phyloP scores from a whole-genome alignment of 2,888 invertebrate genomes.

The Tachystola acroxantha region DNA sequence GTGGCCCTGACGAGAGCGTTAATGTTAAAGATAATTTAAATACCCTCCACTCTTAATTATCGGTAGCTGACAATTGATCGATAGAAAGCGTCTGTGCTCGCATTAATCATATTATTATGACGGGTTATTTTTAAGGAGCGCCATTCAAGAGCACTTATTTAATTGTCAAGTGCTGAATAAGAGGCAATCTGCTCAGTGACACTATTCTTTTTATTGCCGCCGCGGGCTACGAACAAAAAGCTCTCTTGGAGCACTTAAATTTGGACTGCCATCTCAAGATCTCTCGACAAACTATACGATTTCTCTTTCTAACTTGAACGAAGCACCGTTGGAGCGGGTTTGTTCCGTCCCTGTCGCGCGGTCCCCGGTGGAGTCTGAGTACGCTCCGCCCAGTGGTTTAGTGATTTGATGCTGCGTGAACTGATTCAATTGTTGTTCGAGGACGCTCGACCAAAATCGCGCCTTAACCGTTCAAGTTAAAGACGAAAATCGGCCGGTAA shows the following conservation, averaged over 20 bases:
- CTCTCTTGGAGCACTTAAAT: conserved; percentile 64
- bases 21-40: conserved; percentile 36
- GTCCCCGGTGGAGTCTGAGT: conserved; percentile 71
- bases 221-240: conserved; percentile 68
- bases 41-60: conserved; percentile 59
- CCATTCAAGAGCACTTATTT: conserved; percentile 69
- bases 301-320: conserved; percentile 52
- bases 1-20: background rate
- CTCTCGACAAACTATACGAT: conserved; percentile 46
- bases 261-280: conserved; percentile 61
- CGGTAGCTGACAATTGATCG: conserved; percentile 69
- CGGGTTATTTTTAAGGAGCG: conserved; percentile 55
- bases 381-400: conserved; percentile 78
- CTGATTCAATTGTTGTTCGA: conserved; percentile 75
- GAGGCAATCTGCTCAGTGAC: conserved; percentile 74
- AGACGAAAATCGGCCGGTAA: conserved; percentile 73
- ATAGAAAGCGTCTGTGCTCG: conserved; percentile 55
- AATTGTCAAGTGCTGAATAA: conserved; percentile 74
- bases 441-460: conserved; percentile 55
- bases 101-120: conserved; percentile 71
- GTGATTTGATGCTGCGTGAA: conserved; percentile 79
- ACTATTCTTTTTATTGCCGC: conserved; percentile 70
- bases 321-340: conserved; percentile 30
- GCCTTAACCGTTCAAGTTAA: conserved; percentile 66
- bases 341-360: conserved; percentile 59